phyloP scores from a whole-genome alignment of 2,888 invertebrate species.

The Steinernema carpocapsae region DNA sequence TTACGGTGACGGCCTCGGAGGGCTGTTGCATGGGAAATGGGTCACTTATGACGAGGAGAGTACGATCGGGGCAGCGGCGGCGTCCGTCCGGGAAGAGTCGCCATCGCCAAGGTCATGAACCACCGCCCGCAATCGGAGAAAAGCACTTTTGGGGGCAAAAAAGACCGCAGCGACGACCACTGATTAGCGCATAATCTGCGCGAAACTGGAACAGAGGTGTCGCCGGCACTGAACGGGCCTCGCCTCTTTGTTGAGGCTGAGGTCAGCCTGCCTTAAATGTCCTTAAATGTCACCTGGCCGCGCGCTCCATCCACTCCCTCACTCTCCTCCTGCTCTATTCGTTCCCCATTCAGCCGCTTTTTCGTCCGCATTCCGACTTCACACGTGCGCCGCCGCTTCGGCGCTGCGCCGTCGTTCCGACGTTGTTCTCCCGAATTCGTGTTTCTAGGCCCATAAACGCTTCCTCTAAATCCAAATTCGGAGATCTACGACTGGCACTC shows the following conservation, averaged over 20 bases:
- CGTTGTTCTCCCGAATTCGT: background rate
- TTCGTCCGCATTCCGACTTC: background rate
- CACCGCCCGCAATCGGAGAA: background rate
- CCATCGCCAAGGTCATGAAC: constrained; percentile 18
- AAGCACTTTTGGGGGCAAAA: constrained; percentile 4
- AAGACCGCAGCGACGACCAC: background rate
- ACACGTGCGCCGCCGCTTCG: background rate
- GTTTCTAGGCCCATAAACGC: background rate
- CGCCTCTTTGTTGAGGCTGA: background rate
- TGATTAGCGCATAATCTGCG: constrained; percentile 33
- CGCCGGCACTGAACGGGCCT: background rate
- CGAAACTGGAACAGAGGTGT: constrained; percentile 21
- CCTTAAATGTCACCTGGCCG: background rate
- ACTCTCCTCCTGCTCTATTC: background rate
- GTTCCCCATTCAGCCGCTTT: background rate
- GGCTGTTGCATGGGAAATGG: constrained; percentile 28
- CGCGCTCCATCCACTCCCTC: no score
- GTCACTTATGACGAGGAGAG: constrained; percentile 2
- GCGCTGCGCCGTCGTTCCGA: background rate
- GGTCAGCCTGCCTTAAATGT: background rate
- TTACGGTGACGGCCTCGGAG: constrained; percentile 20
- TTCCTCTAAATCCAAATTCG: background rate
- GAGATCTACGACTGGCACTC: background rate
- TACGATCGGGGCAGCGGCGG: constrained; percentile 9
- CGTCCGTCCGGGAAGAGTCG: constrained; percentile 1